A percentile compares a stretch with the other conserved stretches of the same genome.
phyloP scores from a whole-genome alignment of 2,797 vertebrate species.

The Salarias fasciatus region DNA sequence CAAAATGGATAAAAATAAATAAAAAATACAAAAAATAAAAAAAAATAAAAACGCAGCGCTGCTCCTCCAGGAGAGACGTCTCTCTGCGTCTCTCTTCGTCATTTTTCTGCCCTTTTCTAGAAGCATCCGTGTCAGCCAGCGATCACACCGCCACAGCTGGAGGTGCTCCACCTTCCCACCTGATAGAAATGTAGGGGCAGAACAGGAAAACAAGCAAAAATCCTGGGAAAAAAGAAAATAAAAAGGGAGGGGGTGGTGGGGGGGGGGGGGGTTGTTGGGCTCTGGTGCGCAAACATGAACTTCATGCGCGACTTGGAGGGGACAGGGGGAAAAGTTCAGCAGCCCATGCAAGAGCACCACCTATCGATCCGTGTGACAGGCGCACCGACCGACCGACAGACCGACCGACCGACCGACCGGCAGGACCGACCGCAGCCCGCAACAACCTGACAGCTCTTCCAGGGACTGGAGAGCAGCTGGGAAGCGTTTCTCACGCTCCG shows the following conservation, averaged over 20 bases:
- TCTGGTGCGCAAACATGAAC: constrained; percentile 25
- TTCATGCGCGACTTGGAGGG: constrained; percentile 42
- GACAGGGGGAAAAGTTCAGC: constrained; percentile 66
- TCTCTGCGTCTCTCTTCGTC: too few species aligned
- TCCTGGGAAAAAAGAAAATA: not conserved
- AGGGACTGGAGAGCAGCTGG: too few species aligned
- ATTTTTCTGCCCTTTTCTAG: constrained; percentile 14
- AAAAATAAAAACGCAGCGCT: not conserved
- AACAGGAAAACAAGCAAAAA: not conserved
- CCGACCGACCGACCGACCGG: too few species aligned
- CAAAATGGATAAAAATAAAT: constrained; percentile 22
- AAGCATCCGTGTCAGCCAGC: constrained; percentile 25
- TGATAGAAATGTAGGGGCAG: too few species aligned
- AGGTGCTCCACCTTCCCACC: too few species aligned
- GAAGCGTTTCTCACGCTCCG: not conserved
- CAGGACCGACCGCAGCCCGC: constrained; percentile 39
- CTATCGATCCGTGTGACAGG: constrained; percentile 64
- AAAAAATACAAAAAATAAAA: constrained; percentile 6
- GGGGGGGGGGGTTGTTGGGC: too few species aligned
- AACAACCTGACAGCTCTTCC: constrained; percentile 29
- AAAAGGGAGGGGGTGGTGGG: not conserved
- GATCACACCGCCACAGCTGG: constrained; percentile 52
- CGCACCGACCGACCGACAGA: constrained; percentile 27
- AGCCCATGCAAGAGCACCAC: constrained; percentile 69
- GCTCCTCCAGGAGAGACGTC: constrained; percentile 38